Percentiles rank a stretch among this genome's conserved stretches.
phyloP scores from a whole-genome alignment of 1,140 invertebrate genomes.

The Melitaea cinxia region DNA sequence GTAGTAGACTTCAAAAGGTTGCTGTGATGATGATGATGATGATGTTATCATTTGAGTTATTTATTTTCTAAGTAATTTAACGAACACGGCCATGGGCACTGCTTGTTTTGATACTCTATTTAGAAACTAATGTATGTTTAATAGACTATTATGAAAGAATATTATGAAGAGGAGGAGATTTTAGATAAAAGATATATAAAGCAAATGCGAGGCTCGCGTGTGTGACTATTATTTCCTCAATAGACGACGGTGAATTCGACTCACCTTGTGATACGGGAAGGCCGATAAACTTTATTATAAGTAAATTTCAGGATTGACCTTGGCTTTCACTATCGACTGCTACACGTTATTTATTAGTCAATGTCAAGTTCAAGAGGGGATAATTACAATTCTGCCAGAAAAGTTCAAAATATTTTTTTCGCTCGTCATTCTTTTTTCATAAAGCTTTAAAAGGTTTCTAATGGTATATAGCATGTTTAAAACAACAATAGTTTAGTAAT shows the following conservation, averaged over 20 bases:
- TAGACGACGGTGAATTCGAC: too few species aligned
- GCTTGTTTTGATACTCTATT: background rate
- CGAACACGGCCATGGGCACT: background rate
- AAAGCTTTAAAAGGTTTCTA: too few species aligned
- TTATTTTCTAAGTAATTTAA: too few species aligned
- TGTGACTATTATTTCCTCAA: conserved; percentile 64
- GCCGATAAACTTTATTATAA: conserved; percentile 55
- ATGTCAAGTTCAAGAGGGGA: conserved; percentile 4
- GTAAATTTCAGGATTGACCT: conserved; percentile 34
- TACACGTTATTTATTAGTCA: conserved; percentile 9
- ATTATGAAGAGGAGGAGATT: background rate
- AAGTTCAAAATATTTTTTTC: background rate
- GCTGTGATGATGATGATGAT: too few species aligned
- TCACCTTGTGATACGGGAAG: conserved; percentile 65
- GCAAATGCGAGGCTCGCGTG: conserved; percentile 61
- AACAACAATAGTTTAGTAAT: too few species aligned
- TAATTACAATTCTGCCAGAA: background rate
- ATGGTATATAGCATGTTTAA: too few species aligned
- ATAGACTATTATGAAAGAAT: background rate
- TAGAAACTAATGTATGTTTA: background rate
- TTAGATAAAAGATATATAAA: conserved; percentile 8
- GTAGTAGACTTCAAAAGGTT: too few species aligned
- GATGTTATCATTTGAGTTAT: too few species aligned
- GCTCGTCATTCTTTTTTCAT: background rate
- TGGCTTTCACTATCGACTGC: conserved; percentile 7